phyloP scores from a whole-genome alignment of 2,113 vertebrate genomes.

The Gymnorhina tibicen region DNA sequence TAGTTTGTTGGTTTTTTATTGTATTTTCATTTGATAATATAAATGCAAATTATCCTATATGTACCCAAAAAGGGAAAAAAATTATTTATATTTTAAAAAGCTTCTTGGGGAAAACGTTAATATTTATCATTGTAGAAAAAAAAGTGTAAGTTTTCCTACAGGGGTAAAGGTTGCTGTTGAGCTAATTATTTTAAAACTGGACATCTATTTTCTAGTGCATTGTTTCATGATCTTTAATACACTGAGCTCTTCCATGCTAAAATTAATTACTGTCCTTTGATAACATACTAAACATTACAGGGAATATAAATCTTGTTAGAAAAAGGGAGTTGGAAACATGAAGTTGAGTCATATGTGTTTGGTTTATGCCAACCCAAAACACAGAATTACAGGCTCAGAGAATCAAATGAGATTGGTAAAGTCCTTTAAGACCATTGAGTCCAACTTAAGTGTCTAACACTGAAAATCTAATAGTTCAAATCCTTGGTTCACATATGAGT shows the following conservation, averaged over 20 bases:
- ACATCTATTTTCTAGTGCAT: background rate
- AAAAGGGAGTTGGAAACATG: background rate
- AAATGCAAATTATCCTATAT: background rate
- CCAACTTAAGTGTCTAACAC: background rate
- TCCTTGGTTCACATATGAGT: background rate
- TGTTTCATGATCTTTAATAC: background rate
- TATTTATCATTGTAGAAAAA: background rate
- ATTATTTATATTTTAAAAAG: background rate
- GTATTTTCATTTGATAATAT: background rate
- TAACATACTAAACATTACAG: background rate
- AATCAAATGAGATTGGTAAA: background rate
- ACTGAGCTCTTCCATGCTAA: background rate
- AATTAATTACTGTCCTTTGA: background rate
- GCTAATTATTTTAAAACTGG: slow-evolving; percentile 6
- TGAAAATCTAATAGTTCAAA: background rate
- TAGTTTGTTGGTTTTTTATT: background rate
- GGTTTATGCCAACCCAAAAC: background rate
- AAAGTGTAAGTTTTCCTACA: background rate
- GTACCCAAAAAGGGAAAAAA: background rate
- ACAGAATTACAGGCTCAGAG: background rate
- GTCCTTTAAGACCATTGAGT: background rate
- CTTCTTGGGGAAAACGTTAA: background rate
- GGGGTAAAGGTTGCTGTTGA: background rate
- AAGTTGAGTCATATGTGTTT: background rate
- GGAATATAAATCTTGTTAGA: background rate